Conservation (phyloP, 2,797 vertebrate genomes). For the Melanotaenia pygmaea region DNA sequence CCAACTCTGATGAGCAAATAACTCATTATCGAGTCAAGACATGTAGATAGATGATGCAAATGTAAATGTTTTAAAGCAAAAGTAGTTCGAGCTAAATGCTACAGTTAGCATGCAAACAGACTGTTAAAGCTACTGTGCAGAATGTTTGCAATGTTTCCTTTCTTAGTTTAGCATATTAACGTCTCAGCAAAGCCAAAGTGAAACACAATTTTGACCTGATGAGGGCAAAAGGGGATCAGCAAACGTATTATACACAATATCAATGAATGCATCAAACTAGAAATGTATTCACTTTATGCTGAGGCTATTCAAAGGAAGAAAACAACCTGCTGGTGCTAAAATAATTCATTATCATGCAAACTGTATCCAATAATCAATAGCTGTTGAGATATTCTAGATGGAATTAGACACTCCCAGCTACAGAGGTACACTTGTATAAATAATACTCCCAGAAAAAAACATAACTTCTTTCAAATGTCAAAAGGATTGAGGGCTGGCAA, state of each 20-base stretch:
- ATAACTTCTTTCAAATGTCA: not conserved
- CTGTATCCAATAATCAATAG: not conserved
- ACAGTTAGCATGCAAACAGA: not conserved
- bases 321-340: not conserved
- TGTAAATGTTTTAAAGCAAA: not conserved
- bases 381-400: not conserved
- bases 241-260: not conserved
- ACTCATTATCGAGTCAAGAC: not conserved
- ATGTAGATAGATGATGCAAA: not conserved
- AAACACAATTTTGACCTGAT: not conserved
- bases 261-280: not conserved
- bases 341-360: not conserved
- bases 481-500: slow-evolving; percentile 1
- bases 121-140: not conserved
- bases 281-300: not conserved
- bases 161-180: not conserved
- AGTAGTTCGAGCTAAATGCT: not conserved
- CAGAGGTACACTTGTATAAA: not conserved
- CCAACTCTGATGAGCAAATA: not conserved
- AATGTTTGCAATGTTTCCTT: not conserved
- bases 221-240: not conserved
- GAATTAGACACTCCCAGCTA: not conserved
- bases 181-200: not conserved
- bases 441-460: not conserved
- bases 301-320: not conserved